Evolutionary conservation across 2,797 vertebrate genomes (phyloP).

Genomic region (Poecilia gillii): DNA sequence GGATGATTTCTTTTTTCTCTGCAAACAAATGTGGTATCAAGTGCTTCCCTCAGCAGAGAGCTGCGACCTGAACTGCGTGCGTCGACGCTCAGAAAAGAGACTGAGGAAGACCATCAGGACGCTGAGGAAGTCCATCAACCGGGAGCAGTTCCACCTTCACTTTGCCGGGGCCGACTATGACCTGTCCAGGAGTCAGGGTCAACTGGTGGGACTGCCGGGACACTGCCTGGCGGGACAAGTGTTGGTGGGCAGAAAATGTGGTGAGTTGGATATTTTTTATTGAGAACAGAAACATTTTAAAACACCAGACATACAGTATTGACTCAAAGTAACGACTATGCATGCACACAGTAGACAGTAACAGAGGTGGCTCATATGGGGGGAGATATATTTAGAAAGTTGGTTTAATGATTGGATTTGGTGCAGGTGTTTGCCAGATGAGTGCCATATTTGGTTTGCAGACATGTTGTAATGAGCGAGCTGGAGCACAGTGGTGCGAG

Average conservation of each 20-base stretch:
- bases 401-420: constrained; percentile 76
- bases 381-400: constrained; percentile 72
- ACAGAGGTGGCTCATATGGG: constrained; percentile 52
- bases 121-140: constrained; percentile 91
- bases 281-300: not conserved
- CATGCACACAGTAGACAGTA: constrained; percentile 45
- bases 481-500: constrained; percentile 39
- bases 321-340: constrained; percentile 8
- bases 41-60: constrained; percentile 85
- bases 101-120: constrained; percentile 94
- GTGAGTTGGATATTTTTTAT: constrained; percentile 78
- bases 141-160: constrained; percentile 92
- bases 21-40: constrained; percentile 67
- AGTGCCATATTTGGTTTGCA: constrained; percentile 73
- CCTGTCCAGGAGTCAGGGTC: constrained; percentile 80
- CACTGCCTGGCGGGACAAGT: constrained; percentile 86
- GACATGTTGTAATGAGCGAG: constrained; percentile 71
- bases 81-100: constrained; percentile 91
- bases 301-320: constrained; percentile 16
- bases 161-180: constrained; percentile 88
- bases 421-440: constrained; percentile 79
- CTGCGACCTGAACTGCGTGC: constrained; percentile 89
- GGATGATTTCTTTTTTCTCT: constrained; percentile 4
- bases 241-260: constrained; percentile 87
- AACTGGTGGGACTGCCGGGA: constrained; percentile 76